Base-by-base conservation (phyloP, 37 sponge, comb jelly and placozoan genomes). In the Ianthella basta region DNA sequence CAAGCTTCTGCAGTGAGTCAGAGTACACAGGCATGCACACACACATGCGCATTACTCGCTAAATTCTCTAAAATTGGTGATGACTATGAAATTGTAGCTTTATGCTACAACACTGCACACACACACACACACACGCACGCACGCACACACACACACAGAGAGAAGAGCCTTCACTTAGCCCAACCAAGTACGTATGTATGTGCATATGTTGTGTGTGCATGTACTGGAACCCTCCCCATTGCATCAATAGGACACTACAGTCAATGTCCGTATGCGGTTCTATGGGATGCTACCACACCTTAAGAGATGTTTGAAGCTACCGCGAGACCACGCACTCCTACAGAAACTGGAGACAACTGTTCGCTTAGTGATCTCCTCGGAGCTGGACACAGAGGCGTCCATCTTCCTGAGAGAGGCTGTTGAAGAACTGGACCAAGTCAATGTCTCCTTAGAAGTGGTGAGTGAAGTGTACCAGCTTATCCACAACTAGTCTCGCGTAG, bases 401-500 rank as follows among this genome's bases (percentile, higher is more conserved):
- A 61, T 61, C 10, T 69, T 85, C 40, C 74, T 95, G 14, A 55
- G 88, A 32, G 53, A 41, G 23, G 86, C 93, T 54, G 87, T 92
- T 0, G 21, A 40, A 0, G 88, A 92, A 44, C 53, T 95, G 93
- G 93, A 92, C 82, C 59, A 80, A 55, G 81, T 94, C 19, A 82
- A 91, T 54, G 84, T 91, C 2, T 61, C 92, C 24, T 67, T 94
- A 74, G 90, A 94, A 82, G 82, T 85, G 23, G 95, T 94, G 36
- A 84, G 95, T 72, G 59, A 14, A 16, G 21, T 38, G 5, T 35
- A n/a, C n/a, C n/a, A n/a, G n/a, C n/a, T n/a, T n/a, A n/a, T n/a
- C n/a, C n/a, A n/a, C n/a, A n/a, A n/a, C n/a, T n/a, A n/a, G n/a
- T n/a, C n/a, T n/a, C n/a, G n/a, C n/a, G n/a, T n/a, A n/a, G n/a